Conservation (phyloP, 2,888 invertebrate genomes). For the Ditula angustiorana region DNA sequence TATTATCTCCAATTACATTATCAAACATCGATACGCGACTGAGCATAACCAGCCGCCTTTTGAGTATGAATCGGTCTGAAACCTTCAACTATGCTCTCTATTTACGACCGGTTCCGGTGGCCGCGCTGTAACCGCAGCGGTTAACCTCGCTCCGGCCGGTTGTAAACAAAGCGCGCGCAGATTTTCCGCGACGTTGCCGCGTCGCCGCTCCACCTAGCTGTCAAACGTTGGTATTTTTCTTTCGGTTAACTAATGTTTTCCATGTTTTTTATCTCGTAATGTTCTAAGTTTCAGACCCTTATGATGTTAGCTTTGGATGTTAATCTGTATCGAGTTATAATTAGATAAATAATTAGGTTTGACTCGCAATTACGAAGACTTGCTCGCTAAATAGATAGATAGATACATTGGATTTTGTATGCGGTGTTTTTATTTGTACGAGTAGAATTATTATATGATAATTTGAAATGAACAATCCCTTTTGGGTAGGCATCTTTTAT, state of each 20-base stretch:
- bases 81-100: slow-evolving; percentile 25
- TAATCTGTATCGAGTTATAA: not conserved
- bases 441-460: not conserved
- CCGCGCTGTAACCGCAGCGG: slow-evolving; percentile 55
- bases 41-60: not conserved
- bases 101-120: slow-evolving; percentile 43
- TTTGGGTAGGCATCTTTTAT: not conserved
- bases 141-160: slow-evolving; percentile 59
- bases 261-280: slow-evolving; percentile 31
- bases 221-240: slow-evolving; percentile 54
- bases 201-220: slow-evolving; percentile 55
- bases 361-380: not conserved
- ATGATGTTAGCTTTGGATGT: not conserved
- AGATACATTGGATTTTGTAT: not conserved
- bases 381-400: too few relatives aligned
- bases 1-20: slow-evolving; percentile 79
- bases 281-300: slow-evolving; percentile 31
- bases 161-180: slow-evolving; percentile 77
- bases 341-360: too few relatives aligned
- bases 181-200: slow-evolving; percentile 70
- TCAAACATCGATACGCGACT: slow-evolving; percentile 49
- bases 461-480: not conserved
- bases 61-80: slow-evolving; percentile 4
- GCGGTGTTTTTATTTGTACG: not conserved
- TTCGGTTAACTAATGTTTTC: slow-evolving; percentile 32